phyloP scores from a whole-genome alignment of 2,113 vertebrate genomes.

The Tauraco erythrolophus region DNA sequence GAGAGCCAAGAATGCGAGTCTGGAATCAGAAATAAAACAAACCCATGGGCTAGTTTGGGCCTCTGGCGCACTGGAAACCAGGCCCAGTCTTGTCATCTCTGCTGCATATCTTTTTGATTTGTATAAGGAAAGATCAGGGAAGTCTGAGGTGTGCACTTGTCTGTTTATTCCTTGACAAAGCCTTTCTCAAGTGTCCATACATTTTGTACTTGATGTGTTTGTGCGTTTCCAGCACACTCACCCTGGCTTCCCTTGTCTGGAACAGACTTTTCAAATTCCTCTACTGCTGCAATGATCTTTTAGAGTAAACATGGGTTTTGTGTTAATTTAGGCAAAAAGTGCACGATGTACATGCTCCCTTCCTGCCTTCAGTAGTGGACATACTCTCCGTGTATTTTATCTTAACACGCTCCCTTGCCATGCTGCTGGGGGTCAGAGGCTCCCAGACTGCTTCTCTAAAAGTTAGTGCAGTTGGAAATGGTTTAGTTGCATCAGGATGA shows the following conservation, averaged over 20 bases:
- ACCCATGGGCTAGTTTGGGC: background rate
- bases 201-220: background rate
- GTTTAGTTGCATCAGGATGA: background rate
- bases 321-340: background rate
- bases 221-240: background rate
- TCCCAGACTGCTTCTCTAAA: background rate
- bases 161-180: background rate
- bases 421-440: background rate
- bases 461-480: background rate
- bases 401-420: background rate
- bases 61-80: background rate
- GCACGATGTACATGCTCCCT: background rate
- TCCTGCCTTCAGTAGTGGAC: background rate
- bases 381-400: background rate
- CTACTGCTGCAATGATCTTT: background rate
- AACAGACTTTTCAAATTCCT: conserved; percentile 1
- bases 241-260: background rate
- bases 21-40: conserved; percentile 20
- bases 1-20: background rate
- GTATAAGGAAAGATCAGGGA: background rate
- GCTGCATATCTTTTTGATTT: background rate
- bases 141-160: background rate
- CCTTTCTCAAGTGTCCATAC: background rate
- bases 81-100: background rate
- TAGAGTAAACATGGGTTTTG: background rate